Conservation (phyloP, 2,888 invertebrate genomes). For the Xestia ashworthii region DNA sequence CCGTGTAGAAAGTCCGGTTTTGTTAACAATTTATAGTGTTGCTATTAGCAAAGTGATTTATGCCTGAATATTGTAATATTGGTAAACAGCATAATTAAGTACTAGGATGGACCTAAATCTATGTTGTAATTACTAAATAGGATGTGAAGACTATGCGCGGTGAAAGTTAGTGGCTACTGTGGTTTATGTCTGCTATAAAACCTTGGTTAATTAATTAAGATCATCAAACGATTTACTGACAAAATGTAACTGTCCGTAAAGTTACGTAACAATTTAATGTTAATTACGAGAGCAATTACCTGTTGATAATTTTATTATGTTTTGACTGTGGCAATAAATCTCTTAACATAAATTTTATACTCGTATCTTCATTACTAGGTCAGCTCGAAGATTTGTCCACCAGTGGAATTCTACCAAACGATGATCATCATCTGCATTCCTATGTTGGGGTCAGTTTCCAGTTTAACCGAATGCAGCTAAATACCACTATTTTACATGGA, state of each 20-base stretch:
- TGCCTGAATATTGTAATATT: slow-evolving; percentile 40
- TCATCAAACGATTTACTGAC: neutral
- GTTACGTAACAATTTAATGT: neutral
- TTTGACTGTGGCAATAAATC: neutral
- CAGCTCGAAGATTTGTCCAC: too few species aligned
- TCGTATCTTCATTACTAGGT: too few species aligned
- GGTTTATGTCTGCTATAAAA: slow-evolving; percentile 3
- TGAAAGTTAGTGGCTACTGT: slow-evolving; percentile 28
- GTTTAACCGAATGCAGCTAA: too few species aligned
- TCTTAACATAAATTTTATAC: neutral
- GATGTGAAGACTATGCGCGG: slow-evolving; percentile 18
- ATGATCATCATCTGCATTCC: too few species aligned
- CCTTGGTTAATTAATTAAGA: neutral
- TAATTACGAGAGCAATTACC: neutral
- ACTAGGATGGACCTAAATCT: slow-evolving; percentile 24
- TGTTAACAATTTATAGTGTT: slow-evolving; percentile 49
- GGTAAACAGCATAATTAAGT: slow-evolving; percentile 41
- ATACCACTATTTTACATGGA: too few species aligned
- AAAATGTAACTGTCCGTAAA: neutral
- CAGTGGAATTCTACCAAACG: too few species aligned
- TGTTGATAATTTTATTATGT: neutral
- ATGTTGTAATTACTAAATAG: slow-evolving; percentile 25
- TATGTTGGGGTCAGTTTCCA: too few species aligned
- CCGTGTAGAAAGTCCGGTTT: slow-evolving; percentile 72
- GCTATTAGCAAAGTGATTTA: slow-evolving; percentile 44